These are phyloP conservation scores for Triplophysa yarkandensis DNA, from an alignment of 2,797 vertebrate species.

Conservation along the genomic window DNA sequence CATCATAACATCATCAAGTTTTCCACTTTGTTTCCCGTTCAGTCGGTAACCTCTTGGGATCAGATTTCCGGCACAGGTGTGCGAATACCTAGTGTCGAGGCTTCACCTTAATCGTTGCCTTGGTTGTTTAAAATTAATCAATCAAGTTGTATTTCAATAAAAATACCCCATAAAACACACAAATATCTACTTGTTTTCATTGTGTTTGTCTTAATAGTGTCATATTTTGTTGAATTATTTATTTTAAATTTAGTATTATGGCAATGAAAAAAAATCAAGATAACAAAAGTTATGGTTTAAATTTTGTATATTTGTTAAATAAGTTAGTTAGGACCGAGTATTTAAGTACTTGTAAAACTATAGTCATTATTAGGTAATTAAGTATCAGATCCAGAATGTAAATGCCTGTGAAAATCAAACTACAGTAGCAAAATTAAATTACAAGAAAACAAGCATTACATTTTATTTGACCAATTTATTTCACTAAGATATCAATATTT, in stretches of 20 bases:
- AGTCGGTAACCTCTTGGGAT: conserved; percentile 78
- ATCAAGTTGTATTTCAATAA: conserved; percentile 76
- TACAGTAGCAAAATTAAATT: too few species aligned
- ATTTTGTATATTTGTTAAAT: too few species aligned
- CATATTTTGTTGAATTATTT: not conserved
- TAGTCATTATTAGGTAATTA: too few species aligned
- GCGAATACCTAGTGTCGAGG: conserved; percentile 62
- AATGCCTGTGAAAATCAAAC: too few species aligned
- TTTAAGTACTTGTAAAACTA: too few species aligned
- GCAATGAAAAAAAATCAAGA: too few species aligned
- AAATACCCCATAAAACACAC: conserved; percentile 67
- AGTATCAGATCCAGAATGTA: too few species aligned
- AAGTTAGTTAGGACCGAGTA: too few species aligned
- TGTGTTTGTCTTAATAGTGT: not conserved
- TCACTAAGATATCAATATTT: too few species aligned
- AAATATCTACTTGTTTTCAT: conserved; percentile 1
- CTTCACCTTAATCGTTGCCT: conserved; percentile 68
- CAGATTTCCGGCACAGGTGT: conserved; percentile 66
- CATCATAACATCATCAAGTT: conserved; percentile 31
- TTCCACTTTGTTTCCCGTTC: conserved; percentile 62
- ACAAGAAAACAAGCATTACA: too few species aligned
- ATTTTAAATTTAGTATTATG: not conserved
- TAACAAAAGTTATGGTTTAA: too few species aligned
- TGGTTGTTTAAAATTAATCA: conserved; percentile 70
- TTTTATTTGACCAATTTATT: too few species aligned